Evolutionary conservation across 2,797 vertebrate species (phyloP), one percentile per base, ranked within the genome.

Genomic region (Scolopax bukidnonensis): DNA sequence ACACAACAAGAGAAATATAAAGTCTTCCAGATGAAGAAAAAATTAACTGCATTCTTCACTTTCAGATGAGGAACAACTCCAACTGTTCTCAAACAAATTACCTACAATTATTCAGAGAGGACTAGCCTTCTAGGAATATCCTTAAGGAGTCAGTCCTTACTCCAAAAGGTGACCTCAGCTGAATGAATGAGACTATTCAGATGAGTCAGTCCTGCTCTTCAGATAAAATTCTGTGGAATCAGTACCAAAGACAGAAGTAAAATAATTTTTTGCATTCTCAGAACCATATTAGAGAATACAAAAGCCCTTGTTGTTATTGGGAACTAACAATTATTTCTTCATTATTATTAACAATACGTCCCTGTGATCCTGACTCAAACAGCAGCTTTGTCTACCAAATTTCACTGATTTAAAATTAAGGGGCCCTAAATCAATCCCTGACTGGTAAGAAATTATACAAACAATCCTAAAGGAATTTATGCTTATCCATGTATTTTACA

Each of bases 141-240:
- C 27, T 85, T 65, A 89, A 91, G 57, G 87, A 96, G 33, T 11
- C 76, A 76, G 57, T 28, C 78, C 82, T 92, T 84, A 80, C 85
- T 93, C 94, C 84, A 64, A 94, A 95, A 83, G 94, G 68, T 95
- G 88, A 80, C 68, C 82, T 91, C 61, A 79, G 61, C 63, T 91
- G 80, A 91, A 78, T 73, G 92, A 95, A 94, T 64, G 64, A 78
- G 57, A 33, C 84, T 56, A 80, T 40, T 81, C 74, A 84, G 36
- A 91, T 64, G 61, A 93, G 53, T 70, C 90, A 90, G 60, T 51
- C 50, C 67, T 87, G 77, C 89, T 96, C 56, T 84, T 84, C 82
- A 84, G 87, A 84, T 84, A 93, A 93, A 89, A 77, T 57, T 84
- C 9, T 30, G 51, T 43, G 32, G 47, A 90, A 75, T 71, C 75